Conservation (phyloP, 2,888 invertebrate genomes). For the Helicoverpa assulta region DNA sequence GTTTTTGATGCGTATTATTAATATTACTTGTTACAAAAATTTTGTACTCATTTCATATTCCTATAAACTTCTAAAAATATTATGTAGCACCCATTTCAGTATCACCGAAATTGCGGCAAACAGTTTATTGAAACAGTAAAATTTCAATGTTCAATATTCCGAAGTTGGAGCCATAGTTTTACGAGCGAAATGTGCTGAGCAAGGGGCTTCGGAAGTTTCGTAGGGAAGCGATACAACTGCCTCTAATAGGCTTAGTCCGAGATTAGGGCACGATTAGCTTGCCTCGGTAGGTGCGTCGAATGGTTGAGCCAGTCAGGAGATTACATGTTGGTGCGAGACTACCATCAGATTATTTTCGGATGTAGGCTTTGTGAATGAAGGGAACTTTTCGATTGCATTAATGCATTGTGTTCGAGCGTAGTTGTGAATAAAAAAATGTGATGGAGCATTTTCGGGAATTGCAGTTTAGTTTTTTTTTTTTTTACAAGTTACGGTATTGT, state of each 20-base stretch:
- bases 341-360: slow-evolving; percentile 80
- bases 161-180: slow-evolving; percentile 83
- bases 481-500: slow-evolving; percentile 4
- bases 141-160: slow-evolving; percentile 85
- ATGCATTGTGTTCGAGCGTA: slow-evolving; percentile 44
- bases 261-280: slow-evolving; percentile 89
- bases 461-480: slow-evolving; percentile 7
- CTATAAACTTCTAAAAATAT: too few relatives aligned
- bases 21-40: neutral
- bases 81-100: slow-evolving; percentile 50
- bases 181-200: slow-evolving; percentile 85
- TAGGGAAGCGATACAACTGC: slow-evolving; percentile 89
- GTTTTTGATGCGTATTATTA: neutral
- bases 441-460: slow-evolving; percentile 22
- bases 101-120: slow-evolving; percentile 75
- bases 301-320: slow-evolving; percentile 81
- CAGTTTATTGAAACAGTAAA: slow-evolving; percentile 82
- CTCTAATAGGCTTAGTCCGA: slow-evolving; percentile 88
- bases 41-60: too few relatives aligned
- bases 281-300: slow-evolving; percentile 82
- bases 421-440: slow-evolving; percentile 31
- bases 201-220: slow-evolving; percentile 90
- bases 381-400: slow-evolving; percentile 56
- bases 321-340: slow-evolving; percentile 84
- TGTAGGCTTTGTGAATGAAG: slow-evolving; percentile 61